Conservation (phyloP, 2,888 invertebrate genomes). For the Nymphalis polychloros region DNA sequence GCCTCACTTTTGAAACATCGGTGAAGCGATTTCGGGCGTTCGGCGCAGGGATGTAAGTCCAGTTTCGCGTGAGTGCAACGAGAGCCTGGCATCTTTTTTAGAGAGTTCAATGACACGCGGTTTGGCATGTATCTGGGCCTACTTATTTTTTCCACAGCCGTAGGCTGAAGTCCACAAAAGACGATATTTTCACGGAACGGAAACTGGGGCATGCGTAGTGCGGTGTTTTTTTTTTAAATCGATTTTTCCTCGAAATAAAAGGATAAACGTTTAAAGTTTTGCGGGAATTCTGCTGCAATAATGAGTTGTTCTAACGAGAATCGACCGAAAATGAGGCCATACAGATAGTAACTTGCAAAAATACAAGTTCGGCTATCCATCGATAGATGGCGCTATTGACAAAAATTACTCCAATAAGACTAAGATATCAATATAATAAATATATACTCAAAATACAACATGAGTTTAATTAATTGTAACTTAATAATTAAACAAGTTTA, state of each 20-base stretch:
- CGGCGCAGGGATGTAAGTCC: conserved; percentile 46
- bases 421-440: background rate
- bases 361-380: conserved; percentile 59
- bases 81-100: conserved; percentile 62
- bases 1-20: conserved; percentile 51
- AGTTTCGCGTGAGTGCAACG: conserved; percentile 48
- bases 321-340: conserved; percentile 63
- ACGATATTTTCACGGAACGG: conserved; percentile 65
- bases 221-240: conserved; percentile 50
- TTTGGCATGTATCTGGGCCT: conserved; percentile 73
- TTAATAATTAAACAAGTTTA: background rate
- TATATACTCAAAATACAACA: background rate
- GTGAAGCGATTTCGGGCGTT: conserved; percentile 56
- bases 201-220: conserved; percentile 69
- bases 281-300: conserved; percentile 43
- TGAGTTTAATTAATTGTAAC: background rate
- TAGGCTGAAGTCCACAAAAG: conserved; percentile 65
- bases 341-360: conserved; percentile 49
- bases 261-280: conserved; percentile 47
- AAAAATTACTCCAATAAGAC: conserved; percentile 7
- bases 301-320: conserved; percentile 56
- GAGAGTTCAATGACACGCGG: conserved; percentile 74
- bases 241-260: conserved; percentile 60
- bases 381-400: conserved; percentile 65
- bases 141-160: conserved; percentile 66